Percentiles rank a stretch among this genome's conserved stretches.
phyloP scores from a whole-genome alignment of 2,888 invertebrate genomes.

The Griposia aprilina region DNA sequence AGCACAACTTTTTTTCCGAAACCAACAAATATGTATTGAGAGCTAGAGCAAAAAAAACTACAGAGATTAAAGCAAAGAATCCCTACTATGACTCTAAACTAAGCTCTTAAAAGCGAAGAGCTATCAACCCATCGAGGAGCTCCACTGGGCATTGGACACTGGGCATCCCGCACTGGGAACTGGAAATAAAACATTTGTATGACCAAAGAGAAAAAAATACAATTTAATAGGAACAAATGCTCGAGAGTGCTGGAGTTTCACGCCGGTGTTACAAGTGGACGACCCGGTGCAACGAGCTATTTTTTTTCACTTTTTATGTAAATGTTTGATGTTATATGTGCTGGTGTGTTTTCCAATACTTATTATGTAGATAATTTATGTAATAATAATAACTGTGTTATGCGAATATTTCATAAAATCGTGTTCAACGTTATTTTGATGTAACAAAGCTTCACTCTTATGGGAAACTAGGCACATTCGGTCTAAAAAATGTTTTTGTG shows the following conservation, averaged over 20 bases:
- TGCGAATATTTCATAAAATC: background rate
- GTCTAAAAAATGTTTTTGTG: background rate
- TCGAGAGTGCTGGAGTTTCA: conserved; percentile 12
- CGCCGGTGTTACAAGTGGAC: conserved; percentile 18
- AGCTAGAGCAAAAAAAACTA: background rate
- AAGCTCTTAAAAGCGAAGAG: conserved; percentile 14
- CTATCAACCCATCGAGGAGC: conserved; percentile 8
- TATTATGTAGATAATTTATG: background rate
- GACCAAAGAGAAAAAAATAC: conserved; percentile 23
- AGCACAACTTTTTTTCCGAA: background rate
- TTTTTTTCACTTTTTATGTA: background rate
- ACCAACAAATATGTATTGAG: background rate
- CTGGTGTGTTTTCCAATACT: conserved; percentile 1
- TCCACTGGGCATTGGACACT: conserved; percentile 5
- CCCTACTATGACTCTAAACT: background rate
- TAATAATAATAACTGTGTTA: background rate
- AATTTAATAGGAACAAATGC: conserved; percentile 35
- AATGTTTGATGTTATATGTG: background rate
- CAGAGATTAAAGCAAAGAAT: background rate
- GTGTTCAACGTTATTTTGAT: background rate
- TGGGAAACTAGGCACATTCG: background rate
- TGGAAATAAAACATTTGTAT: conserved; percentile 19
- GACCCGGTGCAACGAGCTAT: background rate
- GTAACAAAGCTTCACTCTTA: background rate
- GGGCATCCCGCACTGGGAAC: background rate